Evolutionary conservation across 1,140 invertebrate genomes (phyloP), one percentile per base, ranked within the genome.

Genomic region (Lasioglossum albipes): DNA sequence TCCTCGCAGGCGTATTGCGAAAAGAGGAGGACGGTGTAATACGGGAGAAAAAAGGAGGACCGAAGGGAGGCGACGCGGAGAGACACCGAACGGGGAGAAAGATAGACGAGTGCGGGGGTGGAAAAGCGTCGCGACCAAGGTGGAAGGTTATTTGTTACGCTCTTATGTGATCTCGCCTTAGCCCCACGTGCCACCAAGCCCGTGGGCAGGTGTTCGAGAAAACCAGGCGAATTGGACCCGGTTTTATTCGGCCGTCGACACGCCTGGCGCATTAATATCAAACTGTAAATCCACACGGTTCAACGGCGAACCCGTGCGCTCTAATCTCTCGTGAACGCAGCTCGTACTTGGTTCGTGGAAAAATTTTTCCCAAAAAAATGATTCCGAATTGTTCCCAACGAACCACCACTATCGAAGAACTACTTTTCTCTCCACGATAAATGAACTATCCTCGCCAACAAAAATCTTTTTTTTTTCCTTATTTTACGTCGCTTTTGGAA

Each of bases 1-100:
- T 84, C 76, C 82, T 82, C 59, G 71, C 68, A 69, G 75, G 20
- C 76, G 75, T 83, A 79, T 83, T 75, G 74, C 77, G 79, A 67
- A 27, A 59, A 74, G 72, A 78, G 74, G 74, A 62, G 49, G 45
- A 67, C 42, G 61, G 69, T 57, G 52, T 59, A 42, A 64, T 42
- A 61, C 31, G 62, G 65, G 57, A 49, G 36, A 62, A 20, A 62
- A 6, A 2, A 36, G 18, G 54, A 6, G 20, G 7, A n/a, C 45
- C 45, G 18, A n/a, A n/a, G 5, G 20, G 20, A n/a, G 18, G 57
- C 22, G 18, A 0, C 27, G n/a, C 16, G 27, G 13, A n/a, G 65
- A 49, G 36, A 22, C 41, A 66, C 59, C 73, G 22, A 62, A 66
- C 5, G 49, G 65, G 82, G 49, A 73, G 36, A 75, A 20, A 41